These are phyloP conservation scores for Natrix natrix DNA, from an alignment of 2,797 vertebrate genomes.

Conservation along the genomic window DNA sequence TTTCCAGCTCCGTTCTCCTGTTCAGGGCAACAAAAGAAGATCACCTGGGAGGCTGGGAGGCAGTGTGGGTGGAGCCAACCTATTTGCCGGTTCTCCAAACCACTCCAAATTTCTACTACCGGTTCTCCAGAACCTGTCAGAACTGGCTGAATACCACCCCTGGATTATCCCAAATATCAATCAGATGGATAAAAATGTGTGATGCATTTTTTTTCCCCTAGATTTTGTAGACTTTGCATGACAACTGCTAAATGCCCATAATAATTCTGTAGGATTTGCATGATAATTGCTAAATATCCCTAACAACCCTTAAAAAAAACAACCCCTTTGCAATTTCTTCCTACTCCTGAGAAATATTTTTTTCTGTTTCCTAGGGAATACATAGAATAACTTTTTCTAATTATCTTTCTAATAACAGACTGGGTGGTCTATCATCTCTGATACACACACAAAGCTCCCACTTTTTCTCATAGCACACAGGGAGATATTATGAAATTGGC, in stretches of 20 bases:
- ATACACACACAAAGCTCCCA: not conserved
- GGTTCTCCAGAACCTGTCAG: too few relatives aligned
- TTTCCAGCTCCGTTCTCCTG: too few relatives aligned
- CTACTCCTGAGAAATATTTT: not conserved
- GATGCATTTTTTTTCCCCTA: not conserved
- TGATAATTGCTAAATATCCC: not conserved
- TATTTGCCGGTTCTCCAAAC: too few relatives aligned
- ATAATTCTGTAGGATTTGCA: not conserved
- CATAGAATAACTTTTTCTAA: not conserved
- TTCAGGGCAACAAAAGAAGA: too few relatives aligned
- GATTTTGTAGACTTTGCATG: not conserved
- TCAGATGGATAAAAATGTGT: not conserved
- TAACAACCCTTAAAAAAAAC: not conserved
- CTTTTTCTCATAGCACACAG: not conserved
- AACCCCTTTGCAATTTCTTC: not conserved
- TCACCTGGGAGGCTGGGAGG: too few relatives aligned
- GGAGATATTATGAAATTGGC: constrained; percentile 1
- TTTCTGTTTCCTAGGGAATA: not conserved
- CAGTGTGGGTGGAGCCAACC: too few relatives aligned
- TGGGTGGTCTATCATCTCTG: not conserved
- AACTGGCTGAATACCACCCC: too few relatives aligned
- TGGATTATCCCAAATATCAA: not conserved
- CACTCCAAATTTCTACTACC: too few relatives aligned
- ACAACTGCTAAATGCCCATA: not conserved
- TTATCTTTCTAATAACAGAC: constrained; percentile 4